Evolutionary conservation across 2,797 vertebrate species (phyloP).

Genomic region (Diplodus sargus): DNA sequence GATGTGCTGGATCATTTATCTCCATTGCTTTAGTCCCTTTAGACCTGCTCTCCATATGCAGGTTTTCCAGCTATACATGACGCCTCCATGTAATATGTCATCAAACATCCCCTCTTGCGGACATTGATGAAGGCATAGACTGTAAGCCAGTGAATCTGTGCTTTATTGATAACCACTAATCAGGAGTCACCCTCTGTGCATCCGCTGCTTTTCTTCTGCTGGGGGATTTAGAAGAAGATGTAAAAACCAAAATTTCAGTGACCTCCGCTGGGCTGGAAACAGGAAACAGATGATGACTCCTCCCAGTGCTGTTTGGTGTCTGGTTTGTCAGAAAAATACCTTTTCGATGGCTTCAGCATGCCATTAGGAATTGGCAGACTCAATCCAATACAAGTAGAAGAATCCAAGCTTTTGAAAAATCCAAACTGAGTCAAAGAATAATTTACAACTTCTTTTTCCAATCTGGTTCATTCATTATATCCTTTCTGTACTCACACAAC

Average conservation of each 20-base stretch:
- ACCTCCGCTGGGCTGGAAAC: slow-evolving; percentile 5
- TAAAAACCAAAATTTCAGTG: neutral
- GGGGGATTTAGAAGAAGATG: slow-evolving; percentile 8
- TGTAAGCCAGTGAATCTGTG: neutral
- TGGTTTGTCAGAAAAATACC: slow-evolving; percentile 11
- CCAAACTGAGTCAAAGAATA: neutral
- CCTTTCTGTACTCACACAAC: neutral
- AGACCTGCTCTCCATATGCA: neutral
- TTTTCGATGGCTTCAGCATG: slow-evolving; percentile 6
- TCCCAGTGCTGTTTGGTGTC: neutral
- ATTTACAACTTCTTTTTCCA: neutral
- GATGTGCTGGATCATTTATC: neutral
- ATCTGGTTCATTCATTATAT: neutral
- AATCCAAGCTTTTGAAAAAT: neutral
- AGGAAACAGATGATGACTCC: slow-evolving; percentile 1
- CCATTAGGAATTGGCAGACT: neutral
- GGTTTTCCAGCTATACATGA: slow-evolving; percentile 7
- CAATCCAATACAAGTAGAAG: no score
- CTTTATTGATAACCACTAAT: neutral
- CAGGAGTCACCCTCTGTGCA: neutral
- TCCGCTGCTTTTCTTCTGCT: neutral
- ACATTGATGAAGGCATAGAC: neutral
- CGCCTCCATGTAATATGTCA: neutral
- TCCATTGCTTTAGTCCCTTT: neutral
- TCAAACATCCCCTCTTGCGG: neutral